Evolutionary conservation across 2,113 vertebrate genomes (phyloP).

Genomic region (Xiphophorus hellerii): DNA sequence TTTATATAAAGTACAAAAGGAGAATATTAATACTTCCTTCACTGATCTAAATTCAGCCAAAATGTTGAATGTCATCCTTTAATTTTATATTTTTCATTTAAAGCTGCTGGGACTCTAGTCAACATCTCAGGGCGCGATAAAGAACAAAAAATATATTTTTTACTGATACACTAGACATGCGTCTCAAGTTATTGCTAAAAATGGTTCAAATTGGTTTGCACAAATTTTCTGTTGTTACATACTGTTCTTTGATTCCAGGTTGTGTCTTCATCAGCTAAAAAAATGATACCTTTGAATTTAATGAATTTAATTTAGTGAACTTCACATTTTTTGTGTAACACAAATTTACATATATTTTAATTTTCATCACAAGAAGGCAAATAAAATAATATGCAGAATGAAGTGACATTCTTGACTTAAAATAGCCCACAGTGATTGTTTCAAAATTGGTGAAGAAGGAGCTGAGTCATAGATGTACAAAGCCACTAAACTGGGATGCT

Average conservation of each 20-base stretch:
- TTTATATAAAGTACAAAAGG: neutral
- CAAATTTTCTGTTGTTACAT: neutral
- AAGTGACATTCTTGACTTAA: neutral
- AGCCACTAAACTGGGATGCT: neutral
- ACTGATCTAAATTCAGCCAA: neutral
- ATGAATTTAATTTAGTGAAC: neutral
- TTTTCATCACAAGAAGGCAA: neutral
- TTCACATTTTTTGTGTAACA: neutral
- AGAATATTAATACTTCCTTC: neutral
- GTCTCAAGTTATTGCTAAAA: neutral
- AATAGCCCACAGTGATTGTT: neutral
- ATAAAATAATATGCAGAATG: neutral
- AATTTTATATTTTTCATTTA: neutral
- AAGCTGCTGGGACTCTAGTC: neutral
- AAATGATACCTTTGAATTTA: neutral
- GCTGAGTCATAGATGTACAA: neutral
- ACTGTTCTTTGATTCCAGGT: neutral
- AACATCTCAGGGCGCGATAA: too few species aligned
- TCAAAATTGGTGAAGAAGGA: neutral
- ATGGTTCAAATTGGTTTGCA: neutral
- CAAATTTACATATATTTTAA: neutral
- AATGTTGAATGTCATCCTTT: neutral
- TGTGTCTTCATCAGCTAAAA: neutral
- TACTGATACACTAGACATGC: neutral
- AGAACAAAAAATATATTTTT: too few species aligned